These are phyloP conservation scores for Paraescarpia echinospica DNA, from an alignment of 1,140 invertebrate species.

Conservation along the genomic window DNA sequence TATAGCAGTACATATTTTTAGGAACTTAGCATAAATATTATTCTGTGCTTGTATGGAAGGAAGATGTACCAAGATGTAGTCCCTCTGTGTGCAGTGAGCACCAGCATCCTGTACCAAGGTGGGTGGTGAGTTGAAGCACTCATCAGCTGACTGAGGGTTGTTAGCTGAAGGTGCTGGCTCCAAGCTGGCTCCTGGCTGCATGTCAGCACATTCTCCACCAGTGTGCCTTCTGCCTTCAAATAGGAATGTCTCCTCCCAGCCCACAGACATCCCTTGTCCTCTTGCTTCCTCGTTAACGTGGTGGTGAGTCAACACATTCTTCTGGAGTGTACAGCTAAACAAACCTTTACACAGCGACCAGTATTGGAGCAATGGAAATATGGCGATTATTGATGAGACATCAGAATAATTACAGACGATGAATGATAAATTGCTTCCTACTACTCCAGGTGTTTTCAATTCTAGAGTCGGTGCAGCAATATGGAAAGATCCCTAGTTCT, in stretches of 20 bases:
- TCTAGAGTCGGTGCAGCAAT: no score
- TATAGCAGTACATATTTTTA: no score
- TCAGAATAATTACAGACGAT: no score
- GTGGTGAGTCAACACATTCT: neutral
- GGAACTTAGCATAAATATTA: neutral
- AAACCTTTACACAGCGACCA: no score
- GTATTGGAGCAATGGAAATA: no score
- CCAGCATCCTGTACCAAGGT: neutral
- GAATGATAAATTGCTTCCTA: no score
- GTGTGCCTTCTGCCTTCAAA: neutral
- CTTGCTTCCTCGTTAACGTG: neutral
- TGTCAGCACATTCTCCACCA: neutral
- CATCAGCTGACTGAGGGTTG: neutral
- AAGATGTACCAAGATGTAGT: neutral
- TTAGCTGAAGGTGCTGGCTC: neutral
- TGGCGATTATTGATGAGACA: no score
- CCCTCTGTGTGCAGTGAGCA: neutral
- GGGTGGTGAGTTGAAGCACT: neutral
- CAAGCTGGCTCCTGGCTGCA: neutral
- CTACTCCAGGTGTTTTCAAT: no score
- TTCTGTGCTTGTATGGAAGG: neutral
- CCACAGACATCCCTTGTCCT: neutral
- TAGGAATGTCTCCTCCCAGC: neutral
- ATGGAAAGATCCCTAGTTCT: no score
- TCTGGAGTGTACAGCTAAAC: no score